These are phyloP conservation scores for Andrena flavipes DNA, from an alignment of 2,888 invertebrate species.

Conservation along the genomic window DNA sequence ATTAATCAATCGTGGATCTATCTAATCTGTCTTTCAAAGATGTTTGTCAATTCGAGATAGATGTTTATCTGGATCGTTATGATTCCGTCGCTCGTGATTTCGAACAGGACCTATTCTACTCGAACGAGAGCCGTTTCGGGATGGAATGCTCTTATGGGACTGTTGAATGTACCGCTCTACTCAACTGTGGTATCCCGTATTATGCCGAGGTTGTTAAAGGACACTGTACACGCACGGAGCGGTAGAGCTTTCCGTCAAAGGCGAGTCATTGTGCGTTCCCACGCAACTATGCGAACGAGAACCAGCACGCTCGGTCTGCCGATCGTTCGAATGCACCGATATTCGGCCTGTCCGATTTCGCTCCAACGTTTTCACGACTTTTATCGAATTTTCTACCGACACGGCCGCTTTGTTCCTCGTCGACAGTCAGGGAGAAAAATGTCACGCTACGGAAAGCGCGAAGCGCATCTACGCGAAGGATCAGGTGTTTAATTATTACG, in stretches of 20 bases:
- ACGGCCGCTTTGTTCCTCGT: neutral
- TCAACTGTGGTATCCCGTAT: neutral
- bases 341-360: conserved; percentile 33
- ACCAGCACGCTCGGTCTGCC: neutral
- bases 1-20: neutral
- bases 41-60: neutral
- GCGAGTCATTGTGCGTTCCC: neutral
- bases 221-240: neutral
- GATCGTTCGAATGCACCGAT: conserved; percentile 34
- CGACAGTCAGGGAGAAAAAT: neutral
- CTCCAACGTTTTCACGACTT: conserved; percentile 33
- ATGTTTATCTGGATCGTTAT: neutral
- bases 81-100: neutral
- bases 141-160: neutral
- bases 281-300: neutral
- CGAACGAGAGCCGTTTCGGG: neutral
- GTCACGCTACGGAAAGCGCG: neutral
- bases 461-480: neutral
- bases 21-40: neutral
- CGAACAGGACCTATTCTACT: neutral
- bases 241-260: neutral
- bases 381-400: conserved; percentile 30
- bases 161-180: neutral
- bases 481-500: conserved; percentile 26
- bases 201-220: neutral